These are phyloP conservation scores for Aphidius colemani DNA, from an alignment of 2,888 invertebrate species.

Conservation along the genomic window DNA sequence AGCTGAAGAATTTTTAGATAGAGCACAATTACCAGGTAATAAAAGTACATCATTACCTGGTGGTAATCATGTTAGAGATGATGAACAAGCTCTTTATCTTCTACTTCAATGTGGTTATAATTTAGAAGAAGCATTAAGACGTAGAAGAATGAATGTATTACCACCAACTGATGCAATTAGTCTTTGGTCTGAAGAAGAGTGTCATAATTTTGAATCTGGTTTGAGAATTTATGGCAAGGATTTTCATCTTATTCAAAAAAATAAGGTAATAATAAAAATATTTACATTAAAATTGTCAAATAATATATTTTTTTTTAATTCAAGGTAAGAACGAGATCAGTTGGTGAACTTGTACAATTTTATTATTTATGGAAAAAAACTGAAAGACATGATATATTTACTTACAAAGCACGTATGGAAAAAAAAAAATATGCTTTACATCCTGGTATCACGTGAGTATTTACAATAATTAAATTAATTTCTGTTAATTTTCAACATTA, in stretches of 20 bases:
- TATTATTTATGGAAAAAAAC: constrained; percentile 98
- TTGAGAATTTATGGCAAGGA: constrained; percentile 93
- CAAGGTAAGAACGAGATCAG: constrained; percentile 86
- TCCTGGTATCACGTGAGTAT: constrained; percentile 80
- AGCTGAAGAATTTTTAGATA: constrained; percentile 81
- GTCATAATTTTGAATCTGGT: constrained; percentile 94
- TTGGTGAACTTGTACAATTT: constrained; percentile 96
- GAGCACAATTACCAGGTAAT: constrained; percentile 58
- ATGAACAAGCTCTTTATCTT: constrained; percentile 87
- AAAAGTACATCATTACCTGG: constrained; percentile 66
- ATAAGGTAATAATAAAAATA: constrained; percentile 69
- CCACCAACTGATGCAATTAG: constrained; percentile 76
- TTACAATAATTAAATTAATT: neutral
- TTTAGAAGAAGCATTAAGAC: constrained; percentile 87
- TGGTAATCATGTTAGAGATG: constrained; percentile 81
- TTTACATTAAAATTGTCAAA: neutral
- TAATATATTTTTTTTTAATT: constrained; percentile 31
- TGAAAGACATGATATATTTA: constrained; percentile 91
- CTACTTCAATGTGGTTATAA: constrained; percentile 94
- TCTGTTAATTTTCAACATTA: constrained; percentile 18
- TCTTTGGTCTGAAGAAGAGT: constrained; percentile 97
- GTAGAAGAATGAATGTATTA: constrained; percentile 76
- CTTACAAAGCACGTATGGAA: constrained; percentile 84
- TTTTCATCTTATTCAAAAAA: constrained; percentile 90
- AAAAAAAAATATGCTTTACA: constrained; percentile 92